Percentiles rank a stretch among this genome's conserved stretches.
phyloP scores from a whole-genome alignment of 2,797 vertebrate genomes.

The Uromys caudimaculatus region DNA sequence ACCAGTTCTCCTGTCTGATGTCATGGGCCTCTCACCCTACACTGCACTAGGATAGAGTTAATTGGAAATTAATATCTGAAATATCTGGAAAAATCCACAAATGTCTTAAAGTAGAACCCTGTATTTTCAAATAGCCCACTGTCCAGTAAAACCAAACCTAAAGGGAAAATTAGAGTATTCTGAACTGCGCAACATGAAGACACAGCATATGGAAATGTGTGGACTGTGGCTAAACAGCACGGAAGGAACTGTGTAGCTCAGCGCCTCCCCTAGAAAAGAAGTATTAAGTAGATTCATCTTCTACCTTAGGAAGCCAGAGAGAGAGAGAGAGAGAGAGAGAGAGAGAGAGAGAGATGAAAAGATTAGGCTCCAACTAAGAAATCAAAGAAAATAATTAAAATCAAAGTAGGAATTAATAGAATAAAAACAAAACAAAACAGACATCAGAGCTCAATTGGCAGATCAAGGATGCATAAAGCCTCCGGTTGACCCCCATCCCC shows the following conservation, averaged over 20 bases:
- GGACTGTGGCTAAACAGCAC: not conserved
- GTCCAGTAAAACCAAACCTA: not conserved
- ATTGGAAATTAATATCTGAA: not conserved
- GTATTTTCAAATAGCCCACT: not conserved
- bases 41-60: not conserved
- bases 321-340: not conserved
- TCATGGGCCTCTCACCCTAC: fast-evolving
- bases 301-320: not conserved
- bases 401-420: not conserved
- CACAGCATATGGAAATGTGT: not conserved
- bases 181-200: not conserved
- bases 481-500: not conserved
- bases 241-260: not conserved
- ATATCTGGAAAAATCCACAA: not conserved
- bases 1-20: not conserved
- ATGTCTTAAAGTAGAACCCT: not conserved
- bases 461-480: not conserved
- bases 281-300: not conserved
- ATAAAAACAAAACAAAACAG: not conserved
- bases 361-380: not conserved
- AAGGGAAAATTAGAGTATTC: not conserved
- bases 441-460: not conserved
- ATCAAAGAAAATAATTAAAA: not conserved
- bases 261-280: not conserved
- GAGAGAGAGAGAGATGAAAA: too few species aligned